Evolutionary conservation across 2,888 invertebrate genomes (phyloP).

Genomic region (Eristalis pertinax): DNA sequence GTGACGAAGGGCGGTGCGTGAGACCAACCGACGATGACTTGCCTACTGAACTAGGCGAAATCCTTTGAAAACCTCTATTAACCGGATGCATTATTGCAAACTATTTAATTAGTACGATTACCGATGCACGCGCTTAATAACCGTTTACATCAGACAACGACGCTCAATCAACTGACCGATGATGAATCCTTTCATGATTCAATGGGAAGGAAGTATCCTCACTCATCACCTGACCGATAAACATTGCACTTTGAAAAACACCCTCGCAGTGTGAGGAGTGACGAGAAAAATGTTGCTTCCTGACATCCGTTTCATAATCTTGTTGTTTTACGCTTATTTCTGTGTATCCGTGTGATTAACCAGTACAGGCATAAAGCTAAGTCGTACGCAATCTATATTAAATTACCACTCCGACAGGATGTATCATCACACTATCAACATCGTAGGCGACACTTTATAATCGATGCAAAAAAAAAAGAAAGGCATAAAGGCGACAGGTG

Average conservation of each 20-base stretch:
- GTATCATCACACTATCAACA: constrained; percentile 60
- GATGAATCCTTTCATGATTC: constrained; percentile 35
- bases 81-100: constrained; percentile 45
- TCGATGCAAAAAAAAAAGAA: background rate
- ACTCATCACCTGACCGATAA: constrained; percentile 63
- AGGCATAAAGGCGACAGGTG: constrained; percentile 57
- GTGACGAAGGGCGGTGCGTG: constrained; percentile 86
- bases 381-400: constrained; percentile 62
- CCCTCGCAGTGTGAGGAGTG: constrained; percentile 45
- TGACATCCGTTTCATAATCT: constrained; percentile 70
- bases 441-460: constrained; percentile 43
- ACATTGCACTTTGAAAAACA: constrained; percentile 48
- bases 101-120: background rate
- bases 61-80: constrained; percentile 44
- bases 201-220: constrained; percentile 54
- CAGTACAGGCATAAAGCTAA: constrained; percentile 53
- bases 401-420: constrained; percentile 67
- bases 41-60: constrained; percentile 26
- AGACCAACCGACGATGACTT: constrained; percentile 48
- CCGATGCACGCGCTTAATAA: constrained; percentile 26
- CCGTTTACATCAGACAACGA: constrained; percentile 57
- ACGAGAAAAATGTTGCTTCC: constrained; percentile 64
- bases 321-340: constrained; percentile 51
- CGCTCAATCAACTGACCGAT: constrained; percentile 60
- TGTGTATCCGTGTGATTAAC: constrained; percentile 62